Conservation (phyloP, 2,797 vertebrate genomes). For the Chiroxiphia lanceolata region DNA sequence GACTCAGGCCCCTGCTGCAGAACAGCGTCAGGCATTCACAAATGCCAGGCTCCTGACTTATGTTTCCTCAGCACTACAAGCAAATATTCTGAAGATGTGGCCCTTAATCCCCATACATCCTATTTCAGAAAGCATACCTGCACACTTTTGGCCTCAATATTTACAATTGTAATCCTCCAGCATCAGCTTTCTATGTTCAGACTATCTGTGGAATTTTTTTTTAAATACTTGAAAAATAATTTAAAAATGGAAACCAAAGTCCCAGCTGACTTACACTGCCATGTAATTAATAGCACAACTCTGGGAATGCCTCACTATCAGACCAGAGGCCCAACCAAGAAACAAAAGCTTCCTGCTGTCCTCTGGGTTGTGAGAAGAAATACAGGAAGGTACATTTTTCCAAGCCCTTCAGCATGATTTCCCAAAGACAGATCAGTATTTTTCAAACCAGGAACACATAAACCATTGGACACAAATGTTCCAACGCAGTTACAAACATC, state of each 20-base stretch:
- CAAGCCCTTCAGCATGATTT: background rate
- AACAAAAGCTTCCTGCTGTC: background rate
- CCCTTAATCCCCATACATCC: rapidly evolving
- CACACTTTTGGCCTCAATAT: background rate
- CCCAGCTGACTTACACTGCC: background rate
- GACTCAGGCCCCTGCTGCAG: background rate
- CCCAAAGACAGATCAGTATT: background rate
- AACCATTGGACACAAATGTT: background rate
- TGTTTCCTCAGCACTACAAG: background rate
- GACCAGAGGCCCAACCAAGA: background rate
- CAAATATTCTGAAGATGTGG: background rate
- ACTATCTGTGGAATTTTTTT: background rate
- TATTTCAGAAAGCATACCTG: background rate
- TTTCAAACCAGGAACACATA: background rate
- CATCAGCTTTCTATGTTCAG: background rate
- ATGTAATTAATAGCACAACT: background rate
- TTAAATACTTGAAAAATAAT: background rate
- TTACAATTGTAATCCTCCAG: background rate
- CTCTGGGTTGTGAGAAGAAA: background rate
- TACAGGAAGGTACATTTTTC: background rate
- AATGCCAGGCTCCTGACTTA: background rate
- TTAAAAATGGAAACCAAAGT: background rate
- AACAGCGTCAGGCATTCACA: background rate
- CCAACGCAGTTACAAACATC: background rate
- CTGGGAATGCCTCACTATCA: background rate